Percentiles rank a stretch among this genome's conserved stretches.
Evolutionary conservation across 2,797 vertebrate species (phyloP).

Genomic region (Phrynocephalus vlangalii): DNA sequence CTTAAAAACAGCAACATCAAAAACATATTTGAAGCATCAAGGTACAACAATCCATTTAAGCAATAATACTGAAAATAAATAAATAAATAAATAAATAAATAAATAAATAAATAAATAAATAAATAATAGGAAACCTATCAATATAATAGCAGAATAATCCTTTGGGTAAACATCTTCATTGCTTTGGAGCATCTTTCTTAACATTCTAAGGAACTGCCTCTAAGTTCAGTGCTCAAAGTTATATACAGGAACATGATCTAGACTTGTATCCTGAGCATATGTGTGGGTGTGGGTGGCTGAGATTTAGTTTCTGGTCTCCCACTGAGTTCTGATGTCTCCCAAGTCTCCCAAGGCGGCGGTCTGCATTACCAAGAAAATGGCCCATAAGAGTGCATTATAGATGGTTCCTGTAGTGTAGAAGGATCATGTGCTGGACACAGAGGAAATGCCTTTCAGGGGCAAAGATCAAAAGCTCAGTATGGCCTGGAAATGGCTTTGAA

Average conservation of each 20-base stretch:
- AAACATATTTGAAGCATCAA: too few relatives aligned
- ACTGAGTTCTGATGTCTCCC: neutral
- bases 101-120: too few relatives aligned
- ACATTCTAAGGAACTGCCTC: neutral
- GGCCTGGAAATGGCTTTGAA: neutral
- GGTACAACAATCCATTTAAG: too few relatives aligned
- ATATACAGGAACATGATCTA: neutral
- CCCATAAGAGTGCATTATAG: neutral
- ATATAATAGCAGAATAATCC: neutral
- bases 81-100: too few relatives aligned
- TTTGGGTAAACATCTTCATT: neutral
- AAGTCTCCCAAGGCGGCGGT: neutral
- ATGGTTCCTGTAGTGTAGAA: slow-evolving; percentile 4
- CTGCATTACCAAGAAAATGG: neutral
- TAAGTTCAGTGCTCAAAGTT: neutral
- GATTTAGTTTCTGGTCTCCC: neutral
- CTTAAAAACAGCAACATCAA: too few relatives aligned
- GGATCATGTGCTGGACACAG: neutral
- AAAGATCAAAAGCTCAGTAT: slow-evolving; percentile 21
- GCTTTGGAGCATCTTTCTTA: neutral
- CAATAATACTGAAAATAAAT: too few relatives aligned
- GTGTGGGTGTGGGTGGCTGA: too few relatives aligned
- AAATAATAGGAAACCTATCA: neutral
- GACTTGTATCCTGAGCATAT: neutral
- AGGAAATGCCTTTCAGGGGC: neutral